Evolutionary conservation across 2,797 vertebrate genomes (phyloP).

Genomic region (Tachyglossus aculeatus): DNA sequence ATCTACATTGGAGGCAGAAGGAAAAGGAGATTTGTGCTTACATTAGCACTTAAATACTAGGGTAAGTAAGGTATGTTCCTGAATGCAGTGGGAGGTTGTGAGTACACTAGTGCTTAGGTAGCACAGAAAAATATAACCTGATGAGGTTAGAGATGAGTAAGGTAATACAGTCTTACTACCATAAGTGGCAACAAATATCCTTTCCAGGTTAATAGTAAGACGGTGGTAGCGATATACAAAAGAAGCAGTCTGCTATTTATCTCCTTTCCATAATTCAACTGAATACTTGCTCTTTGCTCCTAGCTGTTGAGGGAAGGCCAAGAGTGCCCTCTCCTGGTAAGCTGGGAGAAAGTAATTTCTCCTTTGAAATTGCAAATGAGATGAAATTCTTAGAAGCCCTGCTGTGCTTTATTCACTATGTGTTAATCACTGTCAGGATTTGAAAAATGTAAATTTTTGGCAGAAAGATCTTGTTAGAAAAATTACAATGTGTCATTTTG

Average conservation of each 20-base stretch:
- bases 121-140: too few relatives aligned
- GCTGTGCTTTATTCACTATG: constrained; percentile 38
- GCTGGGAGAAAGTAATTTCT: neutral
- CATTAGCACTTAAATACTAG: too few relatives aligned
- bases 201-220: constrained; percentile 34
- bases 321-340: constrained; percentile 69
- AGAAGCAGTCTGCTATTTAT: too few relatives aligned
- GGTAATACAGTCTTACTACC: too few relatives aligned
- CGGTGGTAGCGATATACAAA: neutral
- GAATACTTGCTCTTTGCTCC: neutral
- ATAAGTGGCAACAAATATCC: too few relatives aligned
- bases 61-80: too few relatives aligned
- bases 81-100: too few relatives aligned
- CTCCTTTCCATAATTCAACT: neutral
- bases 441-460: constrained; percentile 22
- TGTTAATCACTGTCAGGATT: neutral
- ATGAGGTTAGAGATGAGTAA: too few relatives aligned
- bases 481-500: constrained; percentile 4
- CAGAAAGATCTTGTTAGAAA: constrained; percentile 45
- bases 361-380: constrained; percentile 22
- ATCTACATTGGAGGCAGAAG: too few relatives aligned
- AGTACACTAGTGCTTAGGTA: too few relatives aligned
- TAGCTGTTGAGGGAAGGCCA: constrained; percentile 32
- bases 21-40: too few relatives aligned
- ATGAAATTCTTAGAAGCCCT: constrained; percentile 2